Evolutionary conservation across 2,888 invertebrate genomes (phyloP).

Genomic region (Caenorhabditis auriculariae): DNA sequence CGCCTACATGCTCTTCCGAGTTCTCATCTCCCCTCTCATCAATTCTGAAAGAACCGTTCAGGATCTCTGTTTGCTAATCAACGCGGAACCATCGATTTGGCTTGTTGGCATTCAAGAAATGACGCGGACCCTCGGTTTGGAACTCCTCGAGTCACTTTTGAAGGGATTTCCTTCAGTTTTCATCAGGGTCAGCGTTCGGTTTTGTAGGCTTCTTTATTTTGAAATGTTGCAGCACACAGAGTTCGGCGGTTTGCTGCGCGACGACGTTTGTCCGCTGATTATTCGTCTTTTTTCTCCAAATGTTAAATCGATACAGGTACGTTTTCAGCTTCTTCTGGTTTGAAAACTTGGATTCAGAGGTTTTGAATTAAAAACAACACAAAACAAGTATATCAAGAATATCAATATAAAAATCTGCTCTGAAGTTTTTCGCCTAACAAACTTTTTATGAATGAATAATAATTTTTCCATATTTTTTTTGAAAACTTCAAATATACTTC

Average conservation of each 20-base stretch:
- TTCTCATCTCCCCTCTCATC: constrained; percentile 61
- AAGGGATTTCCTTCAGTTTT: constrained; percentile 69
- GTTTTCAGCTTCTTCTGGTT: background rate
- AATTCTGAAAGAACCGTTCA: constrained; percentile 63
- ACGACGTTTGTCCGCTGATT: constrained; percentile 95
- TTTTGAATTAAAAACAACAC: background rate
- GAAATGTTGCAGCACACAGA: constrained; percentile 78
- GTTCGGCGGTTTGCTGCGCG: constrained; percentile 89
- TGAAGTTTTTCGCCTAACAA: no score
- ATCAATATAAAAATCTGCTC: background rate
- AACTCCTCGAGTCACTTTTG: constrained; percentile 88
- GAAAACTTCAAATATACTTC: no score
- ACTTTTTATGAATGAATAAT: no score
- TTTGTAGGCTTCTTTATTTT: background rate
- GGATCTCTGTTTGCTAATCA: constrained; percentile 93
- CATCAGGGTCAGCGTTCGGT: constrained; percentile 62
- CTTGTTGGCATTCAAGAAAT: constrained; percentile 92
- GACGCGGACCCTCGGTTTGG: constrained; percentile 93
- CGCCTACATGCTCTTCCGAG: constrained; percentile 90
- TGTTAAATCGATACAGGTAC: constrained; percentile 80
- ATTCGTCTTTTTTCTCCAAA: constrained; percentile 97
- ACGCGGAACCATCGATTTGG: constrained; percentile 94
- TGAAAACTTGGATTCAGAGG: no score
- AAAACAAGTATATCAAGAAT: background rate
- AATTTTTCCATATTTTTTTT: no score